Percentiles rank a stretch among this genome's conserved stretches.
Conservation (phyloP, 1,140 invertebrate genomes). For the Sminthurinus signatus region DNA sequence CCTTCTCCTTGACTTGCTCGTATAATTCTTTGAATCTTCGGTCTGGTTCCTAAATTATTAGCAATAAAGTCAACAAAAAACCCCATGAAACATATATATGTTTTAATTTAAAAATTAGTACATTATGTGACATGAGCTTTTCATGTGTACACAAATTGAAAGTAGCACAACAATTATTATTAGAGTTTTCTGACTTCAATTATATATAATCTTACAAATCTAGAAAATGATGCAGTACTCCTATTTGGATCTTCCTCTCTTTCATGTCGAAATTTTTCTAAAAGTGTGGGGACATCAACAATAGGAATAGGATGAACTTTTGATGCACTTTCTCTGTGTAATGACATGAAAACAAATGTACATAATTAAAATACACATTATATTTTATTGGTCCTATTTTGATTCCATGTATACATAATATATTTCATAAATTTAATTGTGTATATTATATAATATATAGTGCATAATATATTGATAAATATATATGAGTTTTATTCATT, state of each 20-base stretch:
- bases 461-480: neutral
- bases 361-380: neutral
- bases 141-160: no score
- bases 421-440: neutral
- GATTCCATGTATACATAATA: no score
- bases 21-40: conserved; percentile 27
- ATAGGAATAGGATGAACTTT: neutral
- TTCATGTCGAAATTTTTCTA: conserved; percentile 13
- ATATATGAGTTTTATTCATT: neutral
- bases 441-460: neutral
- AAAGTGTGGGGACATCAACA: conserved; percentile 17
- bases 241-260: conserved; percentile 4
- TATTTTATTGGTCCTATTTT: no score
- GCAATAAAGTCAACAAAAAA: neutral
- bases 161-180: no score
- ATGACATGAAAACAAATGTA: neutral
- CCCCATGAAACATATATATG: neutral
- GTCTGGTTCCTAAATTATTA: conserved; percentile 19
- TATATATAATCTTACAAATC: conserved; percentile 21
- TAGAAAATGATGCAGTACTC: neutral
- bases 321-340: neutral
- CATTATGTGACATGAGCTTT: no score
- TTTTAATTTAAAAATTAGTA: neutral
- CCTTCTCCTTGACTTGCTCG: conserved; percentile 27
- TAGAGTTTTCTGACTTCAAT: no score